A percentile compares a stretch with the other conserved stretches of the same genome.
Conservation (phyloP, 64 coral and sea anemone genomes). For the Porites australiensis region DNA sequence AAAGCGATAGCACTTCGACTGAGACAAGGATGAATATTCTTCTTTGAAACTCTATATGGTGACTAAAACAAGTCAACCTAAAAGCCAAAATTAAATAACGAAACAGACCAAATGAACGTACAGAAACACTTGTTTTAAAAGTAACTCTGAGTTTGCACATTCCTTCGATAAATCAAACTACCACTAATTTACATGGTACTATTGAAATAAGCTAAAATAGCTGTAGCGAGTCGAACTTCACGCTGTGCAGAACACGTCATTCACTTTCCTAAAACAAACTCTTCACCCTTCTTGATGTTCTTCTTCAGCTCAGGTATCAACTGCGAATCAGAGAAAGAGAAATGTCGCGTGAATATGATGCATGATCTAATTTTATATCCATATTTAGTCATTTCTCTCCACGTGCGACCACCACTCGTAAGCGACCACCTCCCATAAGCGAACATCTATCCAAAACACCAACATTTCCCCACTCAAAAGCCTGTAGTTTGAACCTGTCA, state of each 20-base stretch:
- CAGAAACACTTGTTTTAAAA: neutral
- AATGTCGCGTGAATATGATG: neutral
- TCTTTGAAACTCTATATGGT: too few relatives aligned
- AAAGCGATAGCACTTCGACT: too few relatives aligned
- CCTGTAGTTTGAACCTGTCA: too few relatives aligned
- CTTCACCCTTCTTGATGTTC: conserved; percentile 97
- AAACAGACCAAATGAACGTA: neutral
- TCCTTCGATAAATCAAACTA: neutral
- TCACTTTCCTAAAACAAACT: conserved; percentile 78
- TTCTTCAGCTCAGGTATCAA: conserved; percentile 85
- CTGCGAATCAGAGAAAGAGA: conserved; percentile 53
- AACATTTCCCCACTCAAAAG: too few relatives aligned
- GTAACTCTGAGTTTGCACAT: neutral
- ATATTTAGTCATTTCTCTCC: too few relatives aligned
- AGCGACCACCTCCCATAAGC: too few relatives aligned
- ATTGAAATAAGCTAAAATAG: neutral
- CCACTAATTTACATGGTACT: neutral
- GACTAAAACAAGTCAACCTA: too few relatives aligned
- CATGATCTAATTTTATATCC: too few relatives aligned
- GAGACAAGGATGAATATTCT: too few relatives aligned
- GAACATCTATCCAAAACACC: too few relatives aligned
- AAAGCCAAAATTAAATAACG: neutral
- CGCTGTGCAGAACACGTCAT: neutral
- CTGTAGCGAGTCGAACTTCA: neutral
- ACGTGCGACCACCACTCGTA: too few relatives aligned